Conservation (phyloP, 2,113 vertebrate genomes). For the Rostratula benghalensis region DNA sequence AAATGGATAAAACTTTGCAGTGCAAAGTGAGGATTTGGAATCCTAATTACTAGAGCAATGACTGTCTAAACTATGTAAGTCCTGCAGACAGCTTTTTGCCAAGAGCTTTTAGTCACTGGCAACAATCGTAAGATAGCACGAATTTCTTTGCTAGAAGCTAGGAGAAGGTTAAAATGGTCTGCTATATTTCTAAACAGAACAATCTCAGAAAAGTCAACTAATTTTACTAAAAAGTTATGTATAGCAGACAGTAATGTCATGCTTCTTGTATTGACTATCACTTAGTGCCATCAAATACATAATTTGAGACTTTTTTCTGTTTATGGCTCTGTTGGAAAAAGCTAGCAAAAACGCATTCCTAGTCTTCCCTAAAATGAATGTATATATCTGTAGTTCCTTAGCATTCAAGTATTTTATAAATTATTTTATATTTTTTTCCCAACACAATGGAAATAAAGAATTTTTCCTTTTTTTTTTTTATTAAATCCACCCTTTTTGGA, state of each 20-base stretch:
- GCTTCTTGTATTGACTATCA: not conserved
- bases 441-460: no score
- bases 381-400: not conserved
- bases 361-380: not conserved
- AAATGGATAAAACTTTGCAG: not conserved
- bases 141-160: not conserved
- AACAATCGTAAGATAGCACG: not conserved
- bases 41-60: not conserved
- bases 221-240: not conserved
- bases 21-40: not conserved
- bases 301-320: not conserved
- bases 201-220: not conserved
- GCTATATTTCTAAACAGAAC: not conserved
- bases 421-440: not conserved
- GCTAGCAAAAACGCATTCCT: not conserved
- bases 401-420: not conserved
- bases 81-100: not conserved
- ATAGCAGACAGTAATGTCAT: not conserved
- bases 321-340: not conserved
- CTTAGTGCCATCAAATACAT: not conserved
- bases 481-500: slow-evolving; percentile 21
- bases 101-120: not conserved
- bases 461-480: not conserved
- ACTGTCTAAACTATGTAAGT: not conserved
- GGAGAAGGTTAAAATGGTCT: not conserved